Percentiles rank a stretch among this genome's conserved stretches.
Evolutionary conservation across 2,113 vertebrate genomes (phyloP).

Genomic region (Stictonetta naevosa): DNA sequence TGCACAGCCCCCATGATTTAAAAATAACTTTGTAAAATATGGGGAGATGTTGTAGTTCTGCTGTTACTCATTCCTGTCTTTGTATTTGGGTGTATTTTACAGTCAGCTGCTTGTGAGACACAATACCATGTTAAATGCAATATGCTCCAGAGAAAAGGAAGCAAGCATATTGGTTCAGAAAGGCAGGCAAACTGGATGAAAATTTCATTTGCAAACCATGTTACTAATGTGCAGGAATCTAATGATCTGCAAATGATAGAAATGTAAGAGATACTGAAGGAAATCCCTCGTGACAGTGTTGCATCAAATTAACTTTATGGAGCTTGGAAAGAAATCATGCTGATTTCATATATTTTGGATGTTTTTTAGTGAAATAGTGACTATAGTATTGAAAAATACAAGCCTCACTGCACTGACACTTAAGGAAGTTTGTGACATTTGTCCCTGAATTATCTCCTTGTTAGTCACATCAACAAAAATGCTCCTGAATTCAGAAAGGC

Average conservation of each 20-base stretch:
- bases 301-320: neutral
- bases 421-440: neutral
- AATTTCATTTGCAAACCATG: slow-evolving; percentile 55
- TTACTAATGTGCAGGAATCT: slow-evolving; percentile 38
- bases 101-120: slow-evolving; percentile 5
- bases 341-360: neutral
- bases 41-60: neutral
- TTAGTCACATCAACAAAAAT: neutral
- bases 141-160: slow-evolving; percentile 41
- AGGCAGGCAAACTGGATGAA: slow-evolving; percentile 19
- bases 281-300: neutral
- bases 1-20: neutral
- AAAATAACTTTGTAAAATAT: neutral
- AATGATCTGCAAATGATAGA: slow-evolving; percentile 49
- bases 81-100: neutral
- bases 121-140: neutral
- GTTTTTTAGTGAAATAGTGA: neutral
- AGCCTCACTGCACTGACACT: neutral
- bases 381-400: neutral
- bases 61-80: neutral
- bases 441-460: neutral
- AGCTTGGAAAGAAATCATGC: neutral
- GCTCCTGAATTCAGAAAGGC: neutral
- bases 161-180: slow-evolving; percentile 19
- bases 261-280: slow-evolving; percentile 10